phyloP scores from a whole-genome alignment of 2,113 vertebrate species.

The Sigmodon hispidus region DNA sequence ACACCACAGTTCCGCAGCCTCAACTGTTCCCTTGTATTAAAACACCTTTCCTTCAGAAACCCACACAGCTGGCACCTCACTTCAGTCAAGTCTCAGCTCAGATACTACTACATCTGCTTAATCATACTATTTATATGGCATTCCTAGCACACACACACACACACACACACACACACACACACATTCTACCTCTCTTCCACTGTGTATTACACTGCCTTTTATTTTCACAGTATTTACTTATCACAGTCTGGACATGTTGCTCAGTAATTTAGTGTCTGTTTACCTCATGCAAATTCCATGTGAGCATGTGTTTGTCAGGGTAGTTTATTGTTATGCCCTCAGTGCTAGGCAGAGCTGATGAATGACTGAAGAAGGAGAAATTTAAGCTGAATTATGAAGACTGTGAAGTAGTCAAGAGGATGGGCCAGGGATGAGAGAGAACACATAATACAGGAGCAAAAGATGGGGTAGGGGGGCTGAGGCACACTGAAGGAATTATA shows the following conservation, averaged over 20 bases:
- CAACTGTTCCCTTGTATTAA: not conserved
- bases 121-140: not conserved
- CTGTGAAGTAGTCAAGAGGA: not conserved
- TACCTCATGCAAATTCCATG: constrained; percentile 36
- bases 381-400: constrained; percentile 34
- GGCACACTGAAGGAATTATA: not conserved
- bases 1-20: not conserved
- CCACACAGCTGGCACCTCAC: not conserved
- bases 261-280: constrained; percentile 39
- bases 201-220: not conserved
- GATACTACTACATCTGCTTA: not conserved
- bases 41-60: not conserved
- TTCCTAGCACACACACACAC: not conserved
- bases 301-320: not conserved
- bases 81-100: not conserved
- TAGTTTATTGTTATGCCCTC: not conserved
- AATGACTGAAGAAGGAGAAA: not conserved
- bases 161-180: not conserved
- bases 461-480: not conserved
- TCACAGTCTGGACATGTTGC: constrained; percentile 10
- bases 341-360: not conserved
- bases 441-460: not conserved
- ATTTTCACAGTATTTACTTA: not conserved
- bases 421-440: too few relatives aligned
- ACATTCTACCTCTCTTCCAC: not conserved